These are phyloP conservation scores for Calyptommatus sinebrachiatus DNA, from an alignment of 2,113 vertebrate species.

Conservation along the genomic window DNA sequence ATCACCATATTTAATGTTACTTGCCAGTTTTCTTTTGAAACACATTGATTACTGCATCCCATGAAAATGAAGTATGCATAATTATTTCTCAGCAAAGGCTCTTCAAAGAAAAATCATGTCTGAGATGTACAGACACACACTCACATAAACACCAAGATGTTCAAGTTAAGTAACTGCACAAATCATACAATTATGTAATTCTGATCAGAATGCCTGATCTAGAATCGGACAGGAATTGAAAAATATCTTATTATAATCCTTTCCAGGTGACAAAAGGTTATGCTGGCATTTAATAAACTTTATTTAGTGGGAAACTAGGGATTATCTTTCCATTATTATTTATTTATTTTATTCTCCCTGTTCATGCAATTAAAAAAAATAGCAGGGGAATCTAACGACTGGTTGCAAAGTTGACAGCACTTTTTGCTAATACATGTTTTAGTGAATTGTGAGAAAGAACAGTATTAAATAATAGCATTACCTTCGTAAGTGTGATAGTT, in stretches of 20 bases:
- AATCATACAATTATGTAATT: background rate
- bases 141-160: background rate
- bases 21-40: background rate
- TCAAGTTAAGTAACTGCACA: background rate
- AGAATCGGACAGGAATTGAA: background rate
- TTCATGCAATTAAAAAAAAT: background rate
- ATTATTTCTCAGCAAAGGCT: background rate
- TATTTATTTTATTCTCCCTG: background rate
- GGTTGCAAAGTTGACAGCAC: background rate
- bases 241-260: too few species aligned
- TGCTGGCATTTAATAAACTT: background rate
- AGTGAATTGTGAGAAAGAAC: slow-evolving; percentile 50
- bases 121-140: too few species aligned
- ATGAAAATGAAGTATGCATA: background rate
- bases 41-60: background rate
- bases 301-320: background rate
- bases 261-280: background rate
- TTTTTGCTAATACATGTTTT: slow-evolving; percentile 22
- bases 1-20: background rate
- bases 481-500: slow-evolving; percentile 90
- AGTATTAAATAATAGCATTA: slow-evolving; percentile 71
- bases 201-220: background rate
- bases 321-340: background rate
- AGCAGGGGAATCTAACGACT: background rate
- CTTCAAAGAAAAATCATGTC: background rate